phyloP scores from a whole-genome alignment of 2,888 invertebrate genomes.

The Coenonympha glycerion region DNA sequence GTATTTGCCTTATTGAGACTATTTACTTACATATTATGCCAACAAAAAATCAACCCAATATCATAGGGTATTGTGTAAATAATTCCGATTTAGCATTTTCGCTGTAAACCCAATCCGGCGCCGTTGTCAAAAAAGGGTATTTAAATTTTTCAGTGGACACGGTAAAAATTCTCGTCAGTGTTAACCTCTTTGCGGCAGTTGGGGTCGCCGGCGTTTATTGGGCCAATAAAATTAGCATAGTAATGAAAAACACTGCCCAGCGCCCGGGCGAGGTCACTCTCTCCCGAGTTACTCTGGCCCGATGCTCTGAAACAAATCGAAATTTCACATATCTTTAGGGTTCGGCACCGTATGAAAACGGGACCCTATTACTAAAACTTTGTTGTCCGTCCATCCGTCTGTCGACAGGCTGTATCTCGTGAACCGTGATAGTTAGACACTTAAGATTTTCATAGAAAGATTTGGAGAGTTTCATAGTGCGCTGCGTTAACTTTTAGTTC shows the following conservation, averaged over 20 bases:
- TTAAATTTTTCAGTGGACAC: slow-evolving; percentile 64
- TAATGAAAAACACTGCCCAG: slow-evolving; percentile 73
- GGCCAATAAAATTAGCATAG: slow-evolving; percentile 73
- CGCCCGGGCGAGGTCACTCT: slow-evolving; percentile 35
- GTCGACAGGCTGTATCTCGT: no score
- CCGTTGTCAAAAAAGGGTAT: slow-evolving; percentile 54
- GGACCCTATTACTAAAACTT: no score
- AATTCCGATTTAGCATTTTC: slow-evolving; percentile 30
- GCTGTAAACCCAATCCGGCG: slow-evolving; percentile 59
- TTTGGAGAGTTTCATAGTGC: no score
- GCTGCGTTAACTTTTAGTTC: no score
- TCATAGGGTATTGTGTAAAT: no score
- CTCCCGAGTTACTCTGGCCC: not conserved
- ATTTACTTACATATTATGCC: no score
- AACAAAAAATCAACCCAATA: no score
- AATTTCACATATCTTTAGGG: slow-evolving; percentile 7
- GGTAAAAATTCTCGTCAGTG: slow-evolving; percentile 59
- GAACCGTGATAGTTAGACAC: no score
- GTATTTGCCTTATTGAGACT: no score
- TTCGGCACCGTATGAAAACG: no score
- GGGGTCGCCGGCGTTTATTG: slow-evolving; percentile 61
- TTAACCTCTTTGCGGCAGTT: slow-evolving; percentile 63
- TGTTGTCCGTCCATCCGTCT: no score
- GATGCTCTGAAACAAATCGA: slow-evolving; percentile 1
- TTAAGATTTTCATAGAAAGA: no score